Base-by-base conservation (phyloP, 2,113 vertebrate genomes). In the Tinamus guttatus region DNA sequence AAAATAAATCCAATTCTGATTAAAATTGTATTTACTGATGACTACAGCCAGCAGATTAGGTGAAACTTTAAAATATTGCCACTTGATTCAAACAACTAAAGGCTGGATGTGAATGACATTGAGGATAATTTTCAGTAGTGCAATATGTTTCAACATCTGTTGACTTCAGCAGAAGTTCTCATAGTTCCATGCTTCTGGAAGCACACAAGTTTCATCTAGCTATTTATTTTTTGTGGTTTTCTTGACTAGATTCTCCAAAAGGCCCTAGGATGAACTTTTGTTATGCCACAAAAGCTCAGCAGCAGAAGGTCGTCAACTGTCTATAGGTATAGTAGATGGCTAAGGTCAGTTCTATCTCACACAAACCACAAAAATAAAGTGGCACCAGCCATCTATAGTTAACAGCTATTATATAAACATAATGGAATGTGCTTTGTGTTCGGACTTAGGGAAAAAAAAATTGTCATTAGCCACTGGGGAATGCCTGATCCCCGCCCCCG, bases 401-500 rank as follows among this genome's bases (percentile, higher is more conserved):
- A 98, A 97, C 97, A 97, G 41, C 91, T 97, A 88, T 96, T 98
- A 96, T 94, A 96, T 96, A 98, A 97, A 98, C 94, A 97, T 56
- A 68, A 90, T 96, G 97, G 98, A 98, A 98, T 98, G 97, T 56
- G 75, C 89, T 93, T 54, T 52, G 89, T 83, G 79, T 87, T 97
- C 93, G 74, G 80, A 96, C 34, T 58, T 97, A 65, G 96, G 97
- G 96, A 96, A 97, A 96, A 97, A 97, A 96, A 97, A 95, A 82
- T 45, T 34, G 80, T 97, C 95, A 98, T 93, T 94, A 94, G 93
- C 90, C 98, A 86, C 94, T 79, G 2, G 97, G 97, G 97, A 97
- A 75, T 11, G 34, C 90, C 74, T 2, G 6, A 90, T 97, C 97
- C 97, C 91, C 96, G 89, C 97, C 91, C 91, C 96, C 90, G n/a